Conservation (phyloP, 64 coral and sea anemone genomes). For the Actinia equina region DNA sequence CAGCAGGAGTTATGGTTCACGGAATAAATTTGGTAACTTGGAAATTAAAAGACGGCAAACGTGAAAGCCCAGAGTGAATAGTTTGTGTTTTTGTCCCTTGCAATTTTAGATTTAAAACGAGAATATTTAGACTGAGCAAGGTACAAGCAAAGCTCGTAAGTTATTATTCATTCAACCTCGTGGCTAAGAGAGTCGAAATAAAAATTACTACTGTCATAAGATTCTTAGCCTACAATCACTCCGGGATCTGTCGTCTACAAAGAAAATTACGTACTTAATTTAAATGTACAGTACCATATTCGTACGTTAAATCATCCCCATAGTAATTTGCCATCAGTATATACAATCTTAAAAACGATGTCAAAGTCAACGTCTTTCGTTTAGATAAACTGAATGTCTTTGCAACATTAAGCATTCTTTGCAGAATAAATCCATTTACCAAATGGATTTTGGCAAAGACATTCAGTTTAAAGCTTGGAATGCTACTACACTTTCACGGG, state of each 20-base stretch:
- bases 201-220: too few relatives aligned
- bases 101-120: background rate
- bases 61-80: background rate
- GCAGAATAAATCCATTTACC: too few relatives aligned
- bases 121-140: background rate
- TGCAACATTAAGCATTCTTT: too few relatives aligned
- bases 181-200: background rate
- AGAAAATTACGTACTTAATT: background rate
- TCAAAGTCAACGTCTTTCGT: too few relatives aligned
- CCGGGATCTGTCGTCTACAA: background rate
- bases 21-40: background rate
- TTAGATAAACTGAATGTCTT: too few relatives aligned
- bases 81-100: background rate
- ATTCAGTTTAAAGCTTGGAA: too few relatives aligned
- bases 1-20: background rate
- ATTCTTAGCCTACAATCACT: background rate
- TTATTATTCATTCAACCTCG: background rate
- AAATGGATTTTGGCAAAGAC: too few relatives aligned
- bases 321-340: background rate
- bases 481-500: too few relatives aligned
- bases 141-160: background rate
- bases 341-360: background rate
- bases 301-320: background rate
- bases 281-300: background rate
- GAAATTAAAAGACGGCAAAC: background rate